A percentile compares a stretch with the other conserved stretches of the same genome.
Conservation (phyloP, 2,113 vertebrate species). For the Dromiciops gliroides region DNA sequence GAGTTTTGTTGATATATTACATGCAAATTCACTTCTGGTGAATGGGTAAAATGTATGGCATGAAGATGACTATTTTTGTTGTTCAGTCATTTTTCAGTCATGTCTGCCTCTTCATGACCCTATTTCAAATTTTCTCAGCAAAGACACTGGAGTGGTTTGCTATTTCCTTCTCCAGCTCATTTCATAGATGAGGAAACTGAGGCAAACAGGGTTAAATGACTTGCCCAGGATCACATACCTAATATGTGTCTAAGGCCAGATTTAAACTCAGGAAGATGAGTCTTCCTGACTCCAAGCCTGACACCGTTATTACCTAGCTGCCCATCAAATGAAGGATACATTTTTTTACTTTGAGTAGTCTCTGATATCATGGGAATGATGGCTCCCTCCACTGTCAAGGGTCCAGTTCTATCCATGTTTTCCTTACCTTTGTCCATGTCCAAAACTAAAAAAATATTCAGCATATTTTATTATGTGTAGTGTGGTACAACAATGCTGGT, state of each 20-base stretch:
- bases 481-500: not conserved
- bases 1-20: not conserved
- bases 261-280: not conserved
- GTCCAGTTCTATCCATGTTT: not conserved
- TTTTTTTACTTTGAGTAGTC: not conserved
- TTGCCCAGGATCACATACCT: not conserved
- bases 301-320: not conserved
- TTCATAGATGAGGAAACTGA: not conserved
- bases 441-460: not conserved
- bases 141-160: not conserved
- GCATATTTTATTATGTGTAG: not conserved
- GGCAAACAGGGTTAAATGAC: not conserved
- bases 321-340: not conserved
- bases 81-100: not conserved
- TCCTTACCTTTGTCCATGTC: not conserved
- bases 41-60: not conserved
- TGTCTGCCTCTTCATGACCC: not conserved
- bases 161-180: not conserved
- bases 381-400: not conserved
- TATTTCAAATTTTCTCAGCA: not conserved
- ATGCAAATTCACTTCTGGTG: not conserved
- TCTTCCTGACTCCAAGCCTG: not conserved
- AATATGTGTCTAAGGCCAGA: not conserved
- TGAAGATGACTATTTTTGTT: not conserved
- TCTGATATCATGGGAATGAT: not conserved